Conservation (phyloP, 92 coral and sea anemone genomes). For the Pocillopora meandrina region DNA sequence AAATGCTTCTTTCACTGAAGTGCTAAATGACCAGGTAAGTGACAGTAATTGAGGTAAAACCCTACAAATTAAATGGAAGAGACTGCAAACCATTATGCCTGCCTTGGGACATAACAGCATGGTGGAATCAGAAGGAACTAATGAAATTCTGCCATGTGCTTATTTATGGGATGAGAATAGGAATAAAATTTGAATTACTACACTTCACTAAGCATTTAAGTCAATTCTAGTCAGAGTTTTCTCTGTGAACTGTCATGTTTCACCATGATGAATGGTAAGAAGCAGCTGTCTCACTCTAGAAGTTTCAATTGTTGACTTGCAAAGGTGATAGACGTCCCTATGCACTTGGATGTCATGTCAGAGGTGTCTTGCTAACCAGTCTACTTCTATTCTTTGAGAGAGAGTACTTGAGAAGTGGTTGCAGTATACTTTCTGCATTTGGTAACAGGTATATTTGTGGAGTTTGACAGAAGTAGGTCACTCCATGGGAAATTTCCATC, state of each 20-base stretch:
- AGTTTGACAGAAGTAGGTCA: slow-evolving; percentile 30
- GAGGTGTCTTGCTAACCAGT: slow-evolving; percentile 69
- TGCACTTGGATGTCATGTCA: slow-evolving; percentile 61
- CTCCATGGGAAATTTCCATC: slow-evolving; percentile 35
- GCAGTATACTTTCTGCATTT: slow-evolving; percentile 54
- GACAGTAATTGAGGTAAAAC: too few relatives aligned
- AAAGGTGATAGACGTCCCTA: slow-evolving; percentile 62
- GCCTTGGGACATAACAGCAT: too few relatives aligned
- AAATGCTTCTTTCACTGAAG: too few relatives aligned
- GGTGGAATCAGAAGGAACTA: too few relatives aligned
- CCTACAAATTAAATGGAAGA: too few relatives aligned
- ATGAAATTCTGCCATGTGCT: too few relatives aligned
- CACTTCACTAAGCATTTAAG: background rate
- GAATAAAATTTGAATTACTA: too few relatives aligned
- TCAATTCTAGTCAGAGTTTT: slow-evolving; percentile 12
- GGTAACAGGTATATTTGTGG: slow-evolving; percentile 41
- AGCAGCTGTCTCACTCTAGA: slow-evolving; percentile 9
- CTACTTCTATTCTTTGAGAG: slow-evolving; percentile 56
- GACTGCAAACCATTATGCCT: too few relatives aligned
- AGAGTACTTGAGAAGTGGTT: slow-evolving; percentile 50
- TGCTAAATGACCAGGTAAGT: too few relatives aligned
- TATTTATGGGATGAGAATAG: too few relatives aligned
- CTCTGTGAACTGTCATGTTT: slow-evolving; percentile 2
- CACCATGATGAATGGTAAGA: slow-evolving; percentile 1
- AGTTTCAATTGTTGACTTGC: slow-evolving; percentile 47